Conservation (phyloP, 2,113 vertebrate genomes). For the cattle (Bos taurus) region DNA sequence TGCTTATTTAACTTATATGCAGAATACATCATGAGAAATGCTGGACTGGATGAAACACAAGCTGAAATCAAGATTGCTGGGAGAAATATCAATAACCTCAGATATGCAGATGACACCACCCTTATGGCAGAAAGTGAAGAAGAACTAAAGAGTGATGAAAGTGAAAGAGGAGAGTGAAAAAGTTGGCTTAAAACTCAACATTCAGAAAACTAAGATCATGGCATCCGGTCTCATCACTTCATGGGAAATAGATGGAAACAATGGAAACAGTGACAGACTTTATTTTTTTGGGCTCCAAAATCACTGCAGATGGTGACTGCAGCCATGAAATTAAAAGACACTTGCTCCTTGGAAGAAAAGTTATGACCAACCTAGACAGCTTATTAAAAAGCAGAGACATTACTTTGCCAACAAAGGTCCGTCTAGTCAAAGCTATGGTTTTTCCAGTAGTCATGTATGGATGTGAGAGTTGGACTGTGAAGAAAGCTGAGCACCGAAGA, state of each 20-base stretch:
- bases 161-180: not conserved
- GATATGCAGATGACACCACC: not conserved
- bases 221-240: not conserved
- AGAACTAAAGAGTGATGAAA: not conserved
- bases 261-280: not conserved
- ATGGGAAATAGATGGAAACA: not conserved
- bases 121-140: not conserved
- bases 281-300: not conserved
- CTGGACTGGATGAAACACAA: not conserved
- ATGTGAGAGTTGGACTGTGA: not conserved
- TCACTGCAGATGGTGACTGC: not conserved
- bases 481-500: not conserved
- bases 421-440: not conserved
- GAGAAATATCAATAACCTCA: not conserved
- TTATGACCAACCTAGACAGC: not conserved
- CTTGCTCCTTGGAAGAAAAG: not conserved
- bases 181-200: not conserved
- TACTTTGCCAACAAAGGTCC: not conserved
- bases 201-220: not conserved
- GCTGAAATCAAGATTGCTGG: fast-evolving
- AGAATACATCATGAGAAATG: not conserved
- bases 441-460: not conserved
- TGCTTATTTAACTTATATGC: not conserved
- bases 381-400: not conserved
- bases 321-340: not conserved